Evolutionary conservation across 2,888 invertebrate species (phyloP), one percentile per base, ranked within the genome.

Genomic region (Drosophila paranaensis): DNA sequence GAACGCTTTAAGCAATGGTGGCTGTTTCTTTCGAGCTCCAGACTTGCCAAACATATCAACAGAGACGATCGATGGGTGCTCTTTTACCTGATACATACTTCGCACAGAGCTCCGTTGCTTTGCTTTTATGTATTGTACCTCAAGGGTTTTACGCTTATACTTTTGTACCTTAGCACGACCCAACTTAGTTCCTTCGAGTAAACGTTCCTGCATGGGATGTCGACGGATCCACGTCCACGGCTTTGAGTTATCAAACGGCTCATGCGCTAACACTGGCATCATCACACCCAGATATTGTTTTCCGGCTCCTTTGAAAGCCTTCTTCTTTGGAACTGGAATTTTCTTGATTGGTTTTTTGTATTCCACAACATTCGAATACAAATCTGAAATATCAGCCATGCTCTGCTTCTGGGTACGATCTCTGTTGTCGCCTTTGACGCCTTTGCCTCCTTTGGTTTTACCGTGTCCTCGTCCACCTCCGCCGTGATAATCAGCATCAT

Each of bases 141-240:
- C 42, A 0, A 75, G 35, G 0, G 54, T 30, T 3, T 50, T 27
- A 0, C 63, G 50, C 10, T 53, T 50, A 37, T 74, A 70, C 1
- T 50, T 55, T n/a, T 55, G 68, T 2, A 77, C 54, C 8, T 57
- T 39, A 9, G 42, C 39, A 0, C 48, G 57, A 0, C 73, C 73
- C 35, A 76, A 0, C 14, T 0, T 14, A 0, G 39, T 46, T 3
- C 65, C 69, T 3, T 65, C 39, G 0, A 76, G 37, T 6, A 76
- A 33, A 5, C 70, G 60, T 0, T 2, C 10, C 30, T 77, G 77
- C 4, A 0, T 3, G 0, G 81, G 77, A 64, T 79, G 69, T 2
- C 81, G 67, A 1, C 67, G 64, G 6, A 79, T 16, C 74, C 71
- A 79, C 0, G 71, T 77, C 81, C 74, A 81, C 8, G 79, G 79